Evolutionary conservation across 2,113 vertebrate genomes (phyloP), one percentile per base, ranked within the genome.

Genomic region (Chionomys nivalis): DNA sequence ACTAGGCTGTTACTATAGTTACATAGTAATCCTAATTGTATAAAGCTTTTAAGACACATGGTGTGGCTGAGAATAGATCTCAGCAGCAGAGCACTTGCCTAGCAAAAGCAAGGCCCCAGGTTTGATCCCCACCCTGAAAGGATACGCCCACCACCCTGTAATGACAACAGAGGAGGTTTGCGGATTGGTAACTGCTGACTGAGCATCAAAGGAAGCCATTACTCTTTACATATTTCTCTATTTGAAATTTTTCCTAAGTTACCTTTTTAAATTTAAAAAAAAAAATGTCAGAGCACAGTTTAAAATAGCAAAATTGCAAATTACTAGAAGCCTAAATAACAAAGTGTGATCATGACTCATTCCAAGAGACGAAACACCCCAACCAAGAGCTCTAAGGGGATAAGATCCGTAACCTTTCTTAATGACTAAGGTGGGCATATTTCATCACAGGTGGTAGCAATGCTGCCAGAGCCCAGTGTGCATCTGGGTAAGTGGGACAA

Each of bases 231-330:
- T 63, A 47, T 44, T 90, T 90, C 58, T 73, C 31, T 85, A 3
- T 88, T 75, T 68, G 55, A 79, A 49, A 49, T 5, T 52, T 90
- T 83, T 86, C 24, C 31, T 42, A 11, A 76, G 63, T 92, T 70
- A 78, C n/a, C 81, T 52, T 83, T 92, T 42, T 82, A 93, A 82
- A 82, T 63, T 63, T 90, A 91, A 72, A 91, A 52, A 87, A 3
- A 13, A 39, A 89, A 87, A 58, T 10, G 23, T 58, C 44, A 73
- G 39, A 79, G 81, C 49, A 55, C 44, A 14, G 70, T 19, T 17
- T 63, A 55, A 49, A 39, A 33, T 3, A 86, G 23, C 17, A 92
- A 83, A 93, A 94, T 77, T 12, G 42, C 33, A 82, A 76, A 65
- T 66, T 76, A 11, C 42, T 55, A 47, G 70, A 81, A 81, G 16